Base-by-base conservation (phyloP, 1,140 invertebrate species). In the Agrilus planipennis region DNA sequence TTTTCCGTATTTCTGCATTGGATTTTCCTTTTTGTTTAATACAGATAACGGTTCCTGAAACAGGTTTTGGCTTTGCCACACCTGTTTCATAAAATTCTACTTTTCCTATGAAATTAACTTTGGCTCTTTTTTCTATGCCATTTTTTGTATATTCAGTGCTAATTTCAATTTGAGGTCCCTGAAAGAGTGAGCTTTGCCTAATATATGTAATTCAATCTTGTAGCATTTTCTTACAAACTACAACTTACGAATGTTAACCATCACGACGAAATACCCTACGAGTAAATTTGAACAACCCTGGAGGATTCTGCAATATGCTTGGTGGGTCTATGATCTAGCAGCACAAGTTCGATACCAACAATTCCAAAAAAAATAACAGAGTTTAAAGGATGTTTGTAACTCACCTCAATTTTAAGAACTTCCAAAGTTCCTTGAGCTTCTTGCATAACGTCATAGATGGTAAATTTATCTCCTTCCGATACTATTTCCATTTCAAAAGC, bases 401-500 rank as follows among this genome's bases (percentile, higher is more conserved):
- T 64, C 65, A 78, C 72, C 70, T 75, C 65, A 32, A 73, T 60
- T 47, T 72, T 65, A 20, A 76, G 60, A 12, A 75, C 67, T 68
- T 76, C 77, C 49, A 77, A 54, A 16, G 68, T 74, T 35, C 75
- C 77, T 47, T 77, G 71, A 10, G 71, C 62, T 41, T 75, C 68
- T 5, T 41, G 38, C 42, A 73, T 69, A 44, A 73, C 75, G 57
- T 81, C 76, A 46, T 70, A 74, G 10, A 84, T 71, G 3, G 75
- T 77, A 54, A 82, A 84, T 54, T 77, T 77, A 41, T 83, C 75
- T 4, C 77, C 78, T 35, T 72, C 59, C n/a, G 72, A 71, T 2
- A 85, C 64, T 4, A 77, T 72, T 53, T 78, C 72, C 20, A 84
- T 61, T 50, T 79, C 75, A 58, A 86, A 84, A 12, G 73, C 76